Percentiles rank a stretch among this genome's conserved stretches.
These are phyloP conservation scores for Eudyptes chrysolophus DNA, from an alignment of 2,113 vertebrate species.

Conservation along the genomic window DNA sequence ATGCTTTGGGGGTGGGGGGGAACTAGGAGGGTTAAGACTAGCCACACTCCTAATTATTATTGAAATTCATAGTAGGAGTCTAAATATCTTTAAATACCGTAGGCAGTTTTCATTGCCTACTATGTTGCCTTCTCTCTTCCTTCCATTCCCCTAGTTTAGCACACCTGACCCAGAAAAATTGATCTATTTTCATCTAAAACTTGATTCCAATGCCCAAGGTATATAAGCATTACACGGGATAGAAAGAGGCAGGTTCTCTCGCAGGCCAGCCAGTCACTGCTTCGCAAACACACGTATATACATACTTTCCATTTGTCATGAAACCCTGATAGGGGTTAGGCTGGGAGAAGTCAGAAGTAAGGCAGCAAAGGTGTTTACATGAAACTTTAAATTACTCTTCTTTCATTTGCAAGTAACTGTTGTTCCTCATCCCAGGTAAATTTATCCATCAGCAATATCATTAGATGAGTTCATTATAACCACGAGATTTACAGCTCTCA, in stretches of 20 bases:
- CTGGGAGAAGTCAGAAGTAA: constrained; percentile 44
- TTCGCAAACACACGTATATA: not conserved
- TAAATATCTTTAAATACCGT: not conserved
- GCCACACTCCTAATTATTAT: constrained; percentile 47
- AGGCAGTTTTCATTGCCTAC: not conserved
- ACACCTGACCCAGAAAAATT: not conserved
- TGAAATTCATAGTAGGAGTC: constrained; percentile 5
- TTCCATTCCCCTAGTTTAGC: not conserved
- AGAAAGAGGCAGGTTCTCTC: not conserved
- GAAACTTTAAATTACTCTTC: constrained; percentile 62
- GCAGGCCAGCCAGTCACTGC: not conserved
- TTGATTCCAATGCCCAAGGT: not conserved
- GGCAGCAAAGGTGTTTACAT: constrained; percentile 55
- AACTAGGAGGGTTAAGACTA: not conserved
- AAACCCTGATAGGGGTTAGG: constrained; percentile 43
- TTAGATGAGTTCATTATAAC: constrained; percentile 71
- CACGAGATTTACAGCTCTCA: constrained; percentile 64
- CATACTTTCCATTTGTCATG: constrained; percentile 57
- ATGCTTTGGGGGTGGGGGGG: not conserved
- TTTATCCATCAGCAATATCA: constrained; percentile 70
- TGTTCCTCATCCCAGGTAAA: constrained; percentile 53
- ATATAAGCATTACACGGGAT: not conserved
- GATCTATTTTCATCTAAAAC: not conserved
- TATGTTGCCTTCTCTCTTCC: not conserved
- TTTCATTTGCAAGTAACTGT: constrained; percentile 64